Base-by-base conservation (phyloP, 2,888 invertebrate genomes). In the Phoenoteleia sp. region DNA sequence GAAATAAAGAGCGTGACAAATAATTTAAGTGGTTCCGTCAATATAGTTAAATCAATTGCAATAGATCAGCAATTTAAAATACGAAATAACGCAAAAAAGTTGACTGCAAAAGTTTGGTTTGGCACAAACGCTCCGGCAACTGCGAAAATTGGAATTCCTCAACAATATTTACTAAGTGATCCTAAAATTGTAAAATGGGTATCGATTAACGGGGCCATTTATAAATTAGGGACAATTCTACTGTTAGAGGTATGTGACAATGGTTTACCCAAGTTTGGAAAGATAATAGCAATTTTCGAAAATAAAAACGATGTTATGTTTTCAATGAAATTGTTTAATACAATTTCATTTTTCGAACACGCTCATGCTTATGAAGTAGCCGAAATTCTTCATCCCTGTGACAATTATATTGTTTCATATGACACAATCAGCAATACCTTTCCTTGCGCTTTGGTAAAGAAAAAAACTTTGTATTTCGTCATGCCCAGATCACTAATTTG, bases 1-100 rank as follows among this genome's bases (percentile, higher is more conserved):
- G 49, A 67, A 6, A 47, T 77, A 36, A 77, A 77, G 52, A 15
- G 27, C 7, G 27, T 69, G 1, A 49, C 66, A 27, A 69, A 67
- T 19, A 42, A 36, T 21, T 49, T 77, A 11, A 69, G 60, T 25
- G 77, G 77, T 29, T 60, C 77, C 13, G 5, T 49, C 11, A 77
- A 77, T 36, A 45, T 58, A 13, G 15, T 47, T 15, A 74, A 67
- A 67, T 64, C 64, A 52, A 15, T 79, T 19, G 79, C 54, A 25
- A 49, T 64, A n/a, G 49, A 54, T 33, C 66, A 71, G 33, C 39
- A 79, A 23, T 45, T 74, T n/a, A 23, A 66, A 71, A 58, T 76
- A n/a, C 25, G 23, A 42, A 6, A 64, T 36, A 29, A 64, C 4
- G 15, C 62, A 17, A 69, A 13, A 25, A 29, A 36, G 36, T 49